phyloP scores from a whole-genome alignment of 2,797 vertebrate species.

The Urophycis tenuis region DNA sequence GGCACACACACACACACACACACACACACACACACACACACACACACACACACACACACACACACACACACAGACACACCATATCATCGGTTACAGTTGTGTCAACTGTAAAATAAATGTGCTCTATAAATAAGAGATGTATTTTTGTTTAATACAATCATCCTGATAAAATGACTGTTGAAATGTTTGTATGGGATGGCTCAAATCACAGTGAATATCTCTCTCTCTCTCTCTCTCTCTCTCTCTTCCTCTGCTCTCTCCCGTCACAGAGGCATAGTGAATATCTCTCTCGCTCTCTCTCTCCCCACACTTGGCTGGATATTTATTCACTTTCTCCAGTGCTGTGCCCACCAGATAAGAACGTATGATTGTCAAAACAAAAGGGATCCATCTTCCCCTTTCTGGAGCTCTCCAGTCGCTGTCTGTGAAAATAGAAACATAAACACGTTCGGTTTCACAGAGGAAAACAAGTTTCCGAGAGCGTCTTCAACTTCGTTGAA shows the following conservation, averaged over 20 bases:
- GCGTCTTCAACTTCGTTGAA: conserved; percentile 12
- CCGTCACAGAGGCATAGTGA: conserved; percentile 24
- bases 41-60: neutral
- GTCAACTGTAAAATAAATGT: too few relatives aligned
- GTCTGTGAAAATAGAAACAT: conserved; percentile 30
- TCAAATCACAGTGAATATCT: conserved; percentile 3
- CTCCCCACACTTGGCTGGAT: conserved; percentile 36
- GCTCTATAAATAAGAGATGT: neutral
- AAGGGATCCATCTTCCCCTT: conserved; percentile 44
- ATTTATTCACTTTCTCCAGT: conserved; percentile 51
- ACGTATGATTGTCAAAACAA: conserved; percentile 52
- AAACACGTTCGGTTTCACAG: conserved; percentile 17
- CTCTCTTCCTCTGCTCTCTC: conserved; percentile 23
- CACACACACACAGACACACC: neutral
- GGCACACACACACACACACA: neutral
- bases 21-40: neutral
- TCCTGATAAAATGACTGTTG: neutral
- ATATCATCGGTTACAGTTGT: too few relatives aligned
- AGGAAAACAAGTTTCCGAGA: conserved; percentile 17
- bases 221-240: neutral
- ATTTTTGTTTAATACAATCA: neutral
- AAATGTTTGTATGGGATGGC: too few relatives aligned
- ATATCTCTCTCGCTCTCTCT: conserved; percentile 20
- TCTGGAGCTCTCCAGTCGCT: conserved; percentile 28
- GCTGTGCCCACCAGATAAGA: conserved; percentile 42